phyloP scores from a whole-genome alignment of 2,888 invertebrate genomes.

The Ormyrus nitidulus region DNA sequence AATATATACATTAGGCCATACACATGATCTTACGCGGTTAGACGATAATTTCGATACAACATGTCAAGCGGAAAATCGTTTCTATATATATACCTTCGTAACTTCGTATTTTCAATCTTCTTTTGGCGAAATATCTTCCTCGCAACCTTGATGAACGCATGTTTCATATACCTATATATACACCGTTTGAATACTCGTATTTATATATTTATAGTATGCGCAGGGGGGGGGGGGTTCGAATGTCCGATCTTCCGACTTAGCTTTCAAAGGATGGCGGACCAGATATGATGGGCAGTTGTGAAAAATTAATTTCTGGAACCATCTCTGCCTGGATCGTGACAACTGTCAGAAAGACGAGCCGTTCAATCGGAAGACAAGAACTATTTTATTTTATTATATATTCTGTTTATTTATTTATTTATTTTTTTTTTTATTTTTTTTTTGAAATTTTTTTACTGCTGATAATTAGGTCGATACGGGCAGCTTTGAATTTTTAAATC shows the following conservation, averaged over 20 bases:
- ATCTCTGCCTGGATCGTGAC: background rate
- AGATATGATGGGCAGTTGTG: background rate
- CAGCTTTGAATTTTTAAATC: background rate
- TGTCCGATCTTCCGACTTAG: slow-evolving; percentile 35
- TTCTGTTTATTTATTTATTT: too few species aligned
- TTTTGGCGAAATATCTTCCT: slow-evolving; percentile 18
- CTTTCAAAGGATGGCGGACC: background rate
- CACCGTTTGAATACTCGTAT: background rate
- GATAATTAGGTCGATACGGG: background rate
- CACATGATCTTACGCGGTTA: slow-evolving; percentile 57
- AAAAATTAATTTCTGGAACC: slow-evolving; percentile 3
- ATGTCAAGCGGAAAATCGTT: slow-evolving; percentile 32
- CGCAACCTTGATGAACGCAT: slow-evolving; percentile 26
- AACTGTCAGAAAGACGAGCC: background rate
- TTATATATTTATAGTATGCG: slow-evolving; percentile 41
- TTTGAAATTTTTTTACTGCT: background rate
- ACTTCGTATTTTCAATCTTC: background rate
- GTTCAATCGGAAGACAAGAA: slow-evolving; percentile 41
- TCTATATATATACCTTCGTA: background rate
- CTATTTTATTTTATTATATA: too few species aligned
- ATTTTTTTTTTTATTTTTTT: background rate
- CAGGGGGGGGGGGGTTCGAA: slow-evolving; percentile 14
- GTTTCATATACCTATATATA: background rate
- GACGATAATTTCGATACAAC: slow-evolving; percentile 44
- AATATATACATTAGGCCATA: slow-evolving; percentile 72